A percentile compares a stretch with the other conserved stretches of the same genome.
These are phyloP conservation scores for Pygoscelis antarcticus DNA, from an alignment of 2,113 vertebrate genomes.

Conservation along the genomic window DNA sequence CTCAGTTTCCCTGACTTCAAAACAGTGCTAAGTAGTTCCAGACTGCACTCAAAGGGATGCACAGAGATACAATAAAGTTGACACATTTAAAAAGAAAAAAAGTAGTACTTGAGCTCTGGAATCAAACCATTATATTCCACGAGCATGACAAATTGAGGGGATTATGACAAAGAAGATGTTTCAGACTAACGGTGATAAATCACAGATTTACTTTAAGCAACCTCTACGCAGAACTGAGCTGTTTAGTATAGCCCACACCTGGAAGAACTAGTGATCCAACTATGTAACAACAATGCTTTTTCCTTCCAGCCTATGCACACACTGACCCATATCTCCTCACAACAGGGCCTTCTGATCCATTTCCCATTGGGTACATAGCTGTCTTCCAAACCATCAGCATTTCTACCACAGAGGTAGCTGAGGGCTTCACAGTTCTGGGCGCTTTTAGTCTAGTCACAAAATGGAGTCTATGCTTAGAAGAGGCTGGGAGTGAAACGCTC, in stretches of 20 bases:
- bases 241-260: neutral
- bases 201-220: neutral
- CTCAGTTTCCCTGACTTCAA: neutral
- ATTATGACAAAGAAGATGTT: neutral
- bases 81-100: neutral
- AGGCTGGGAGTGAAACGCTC: neutral
- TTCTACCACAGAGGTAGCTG: accelerated
- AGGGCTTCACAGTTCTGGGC: neutral
- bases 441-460: neutral
- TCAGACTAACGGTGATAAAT: neutral
- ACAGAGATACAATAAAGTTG: neutral
- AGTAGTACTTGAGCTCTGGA: neutral
- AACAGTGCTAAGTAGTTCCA: neutral
- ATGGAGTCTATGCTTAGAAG: neutral
- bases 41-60: neutral
- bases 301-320: neutral
- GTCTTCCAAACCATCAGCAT: neutral
- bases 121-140: neutral
- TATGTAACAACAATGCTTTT: neutral
- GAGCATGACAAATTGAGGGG: neutral
- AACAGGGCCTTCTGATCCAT: neutral
- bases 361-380: neutral
- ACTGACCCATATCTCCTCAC: neutral
- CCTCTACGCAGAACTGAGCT: neutral
- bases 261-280: neutral